A percentile compares a stretch with the other conserved stretches of the same genome.
phyloP scores from a whole-genome alignment of 2,888 invertebrate species.

The Drosophila formosana region DNA sequence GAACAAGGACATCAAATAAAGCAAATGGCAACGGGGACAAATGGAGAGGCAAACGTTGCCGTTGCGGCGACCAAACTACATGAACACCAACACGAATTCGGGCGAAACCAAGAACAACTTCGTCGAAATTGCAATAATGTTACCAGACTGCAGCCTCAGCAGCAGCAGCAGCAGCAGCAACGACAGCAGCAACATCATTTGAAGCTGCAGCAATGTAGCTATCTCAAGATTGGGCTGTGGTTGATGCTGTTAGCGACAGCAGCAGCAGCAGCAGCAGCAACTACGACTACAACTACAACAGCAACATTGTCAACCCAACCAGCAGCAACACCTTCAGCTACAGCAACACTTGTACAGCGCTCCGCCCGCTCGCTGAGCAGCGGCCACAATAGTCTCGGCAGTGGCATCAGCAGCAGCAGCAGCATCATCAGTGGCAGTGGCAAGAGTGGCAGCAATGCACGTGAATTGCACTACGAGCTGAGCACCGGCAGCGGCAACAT shows the following conservation, averaged over 20 bases:
- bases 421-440: slow-evolving; percentile 40
- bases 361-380: slow-evolving; percentile 49
- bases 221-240: slow-evolving; percentile 80
- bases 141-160: slow-evolving; percentile 55
- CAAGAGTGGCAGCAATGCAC: slow-evolving; percentile 40
- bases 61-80: slow-evolving; percentile 59
- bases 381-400: slow-evolving; percentile 32
- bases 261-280: slow-evolving; percentile 34
- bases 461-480: slow-evolving; percentile 26
- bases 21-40: slow-evolving; percentile 71
- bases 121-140: slow-evolving; percentile 71
- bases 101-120: slow-evolving; percentile 57
- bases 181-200: slow-evolving; percentile 53
- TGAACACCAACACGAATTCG: slow-evolving; percentile 64
- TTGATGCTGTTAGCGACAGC: slow-evolving; percentile 43
- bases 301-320: slow-evolving; percentile 22
- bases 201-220: slow-evolving; percentile 69
- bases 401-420: slow-evolving; percentile 22
- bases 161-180: slow-evolving; percentile 41
- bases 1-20: slow-evolving; percentile 72
- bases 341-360: slow-evolving; percentile 50
- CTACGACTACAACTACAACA: slow-evolving; percentile 23
- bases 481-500: slow-evolving; percentile 52
- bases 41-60: slow-evolving; percentile 54
- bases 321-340: slow-evolving; percentile 22